phyloP scores from a whole-genome alignment of 2,888 invertebrate genomes.

The Galerucella calmariensis region DNA sequence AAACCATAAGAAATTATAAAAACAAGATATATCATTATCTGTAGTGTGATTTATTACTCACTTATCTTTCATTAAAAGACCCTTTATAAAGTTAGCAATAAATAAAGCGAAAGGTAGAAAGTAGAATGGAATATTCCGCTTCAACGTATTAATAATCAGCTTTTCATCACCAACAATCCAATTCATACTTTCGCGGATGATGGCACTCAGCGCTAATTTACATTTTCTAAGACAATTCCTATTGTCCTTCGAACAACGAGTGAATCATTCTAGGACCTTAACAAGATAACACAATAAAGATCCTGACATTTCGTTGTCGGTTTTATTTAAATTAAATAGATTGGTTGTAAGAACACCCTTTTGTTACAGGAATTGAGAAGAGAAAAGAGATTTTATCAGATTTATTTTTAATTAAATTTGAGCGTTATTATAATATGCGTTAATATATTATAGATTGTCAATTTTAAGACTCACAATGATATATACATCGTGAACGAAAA shows the following conservation, averaged over 20 bases:
- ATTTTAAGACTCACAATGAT: no score
- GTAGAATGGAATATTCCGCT: background rate
- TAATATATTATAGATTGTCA: no score
- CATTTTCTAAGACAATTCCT: slow-evolving; percentile 5
- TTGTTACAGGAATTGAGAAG: background rate
- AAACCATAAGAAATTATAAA: no score
- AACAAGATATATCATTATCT: no score
- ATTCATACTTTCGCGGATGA: slow-evolving; percentile 1
- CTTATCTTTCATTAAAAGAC: background rate
- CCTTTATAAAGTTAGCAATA: background rate
- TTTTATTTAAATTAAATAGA: background rate
- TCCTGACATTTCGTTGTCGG: background rate
- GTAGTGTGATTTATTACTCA: background rate
- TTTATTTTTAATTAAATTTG: background rate
- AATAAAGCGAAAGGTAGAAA: background rate
- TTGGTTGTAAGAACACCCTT: background rate
- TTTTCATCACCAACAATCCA: background rate
- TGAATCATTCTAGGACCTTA: background rate
- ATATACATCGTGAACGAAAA: no score
- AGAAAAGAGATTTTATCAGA: background rate
- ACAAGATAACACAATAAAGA: slow-evolving; percentile 1
- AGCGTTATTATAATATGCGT: no score
- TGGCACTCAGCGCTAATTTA: slow-evolving; percentile 3
- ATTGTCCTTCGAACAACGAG: background rate
- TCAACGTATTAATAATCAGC: background rate